These are phyloP conservation scores for Araneus ventricosus DNA, from an alignment of 1,140 invertebrate species.

Conservation along the genomic window DNA sequence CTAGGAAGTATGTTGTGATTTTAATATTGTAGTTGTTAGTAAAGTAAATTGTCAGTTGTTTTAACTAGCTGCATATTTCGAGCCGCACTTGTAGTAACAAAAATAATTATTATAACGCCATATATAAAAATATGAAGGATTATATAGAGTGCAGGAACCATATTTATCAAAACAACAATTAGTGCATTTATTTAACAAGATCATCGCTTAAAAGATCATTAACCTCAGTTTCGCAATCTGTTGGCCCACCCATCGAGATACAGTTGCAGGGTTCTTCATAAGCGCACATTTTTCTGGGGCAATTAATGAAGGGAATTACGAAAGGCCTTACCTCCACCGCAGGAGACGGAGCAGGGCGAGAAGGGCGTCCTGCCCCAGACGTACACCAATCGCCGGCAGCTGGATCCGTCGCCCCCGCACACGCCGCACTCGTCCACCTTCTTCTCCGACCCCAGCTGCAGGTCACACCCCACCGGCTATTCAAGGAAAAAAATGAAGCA, in stretches of 20 bases:
- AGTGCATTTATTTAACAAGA: background rate
- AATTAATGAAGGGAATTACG: background rate
- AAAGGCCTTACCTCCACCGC: slow-evolving; percentile 90
- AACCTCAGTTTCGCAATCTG: background rate
- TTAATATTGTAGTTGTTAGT: too few species aligned
- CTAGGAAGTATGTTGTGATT: too few species aligned
- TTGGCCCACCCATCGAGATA: background rate
- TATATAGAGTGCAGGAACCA: too few species aligned
- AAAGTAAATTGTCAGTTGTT: too few species aligned
- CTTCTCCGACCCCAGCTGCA: slow-evolving; percentile 90
- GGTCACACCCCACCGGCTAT: slow-evolving; percentile 94
- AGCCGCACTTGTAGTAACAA: too few species aligned
- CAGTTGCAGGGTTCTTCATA: background rate
- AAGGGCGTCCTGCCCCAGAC: slow-evolving; percentile 90
- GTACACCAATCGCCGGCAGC: slow-evolving; percentile 88
- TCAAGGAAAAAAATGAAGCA: slow-evolving; percentile 76
- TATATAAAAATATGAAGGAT: too few species aligned
- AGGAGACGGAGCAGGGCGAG: slow-evolving; percentile 90
- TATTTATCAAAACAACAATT: too few species aligned
- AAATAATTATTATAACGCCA: too few species aligned
- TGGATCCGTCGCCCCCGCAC: slow-evolving; percentile 92
- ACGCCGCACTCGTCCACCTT: slow-evolving; percentile 93
- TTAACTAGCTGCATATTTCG: too few species aligned
- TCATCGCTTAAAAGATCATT: background rate
- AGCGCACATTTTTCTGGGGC: background rate